Conservation (phyloP, 2,113 vertebrate genomes). For the Myotis yumanensis region DNA sequence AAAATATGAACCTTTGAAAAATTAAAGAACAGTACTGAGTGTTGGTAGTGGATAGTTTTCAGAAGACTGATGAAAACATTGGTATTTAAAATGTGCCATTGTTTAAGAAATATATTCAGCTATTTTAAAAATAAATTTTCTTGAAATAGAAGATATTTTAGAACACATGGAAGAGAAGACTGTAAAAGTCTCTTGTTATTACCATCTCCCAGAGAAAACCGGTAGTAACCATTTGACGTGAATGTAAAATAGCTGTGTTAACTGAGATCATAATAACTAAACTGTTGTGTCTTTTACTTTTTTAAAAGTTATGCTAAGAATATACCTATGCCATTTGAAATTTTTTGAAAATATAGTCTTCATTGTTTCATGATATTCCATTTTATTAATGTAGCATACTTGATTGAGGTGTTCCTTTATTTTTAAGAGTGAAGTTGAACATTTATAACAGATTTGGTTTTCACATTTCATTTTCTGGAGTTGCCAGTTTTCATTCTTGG, state of each 20-base stretch:
- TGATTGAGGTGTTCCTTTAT: neutral
- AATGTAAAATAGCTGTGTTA: neutral
- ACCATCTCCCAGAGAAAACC: neutral
- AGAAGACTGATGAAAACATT: constrained; percentile 16
- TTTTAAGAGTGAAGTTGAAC: neutral
- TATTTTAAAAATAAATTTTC: constrained; percentile 31
- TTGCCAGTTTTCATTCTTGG: neutral
- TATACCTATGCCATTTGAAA: neutral
- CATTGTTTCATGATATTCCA: neutral
- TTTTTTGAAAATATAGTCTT: constrained; percentile 5
- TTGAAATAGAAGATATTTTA: constrained; percentile 37
- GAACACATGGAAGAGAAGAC: neutral
- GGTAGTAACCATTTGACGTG: neutral
- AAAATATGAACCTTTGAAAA: constrained; percentile 39
- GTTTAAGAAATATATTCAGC: constrained; percentile 14
- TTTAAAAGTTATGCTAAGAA: neutral
- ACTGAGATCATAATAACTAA: neutral
- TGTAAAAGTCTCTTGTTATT: neutral
- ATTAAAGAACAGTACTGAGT: constrained; percentile 48
- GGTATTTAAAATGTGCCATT: neutral
- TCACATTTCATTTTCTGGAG: neutral
- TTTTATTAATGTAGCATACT: neutral
- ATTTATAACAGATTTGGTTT: neutral
- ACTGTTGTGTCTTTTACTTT: neutral
- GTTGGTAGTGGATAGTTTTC: neutral